Evolutionary conservation across 2,888 invertebrate species (phyloP).

Genomic region (Scaptomyza cyrtandrae): DNA sequence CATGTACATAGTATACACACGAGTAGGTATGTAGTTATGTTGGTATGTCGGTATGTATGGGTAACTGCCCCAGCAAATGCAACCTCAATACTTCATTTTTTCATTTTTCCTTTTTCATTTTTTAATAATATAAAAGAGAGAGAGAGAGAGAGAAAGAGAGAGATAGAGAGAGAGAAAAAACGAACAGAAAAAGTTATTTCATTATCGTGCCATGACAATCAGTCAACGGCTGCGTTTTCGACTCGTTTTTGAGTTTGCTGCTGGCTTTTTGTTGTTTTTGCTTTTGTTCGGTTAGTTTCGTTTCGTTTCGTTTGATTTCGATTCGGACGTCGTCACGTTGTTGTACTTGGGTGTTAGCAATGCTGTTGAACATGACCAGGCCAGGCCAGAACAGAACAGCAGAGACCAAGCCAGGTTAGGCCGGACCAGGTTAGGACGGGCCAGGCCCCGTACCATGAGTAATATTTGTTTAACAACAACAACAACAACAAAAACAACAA

Average conservation of each 20-base stretch:
- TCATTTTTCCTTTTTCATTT: no score
- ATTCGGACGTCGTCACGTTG: slow-evolving; percentile 71
- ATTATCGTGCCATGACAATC: slow-evolving; percentile 74
- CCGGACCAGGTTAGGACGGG: slow-evolving; percentile 19
- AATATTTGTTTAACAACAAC: slow-evolving; percentile 71
- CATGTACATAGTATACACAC: not conserved
- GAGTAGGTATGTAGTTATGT: not conserved
- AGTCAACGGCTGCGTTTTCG: slow-evolving; percentile 69
- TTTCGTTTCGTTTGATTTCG: slow-evolving; percentile 30
- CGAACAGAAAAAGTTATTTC: slow-evolving; percentile 56
- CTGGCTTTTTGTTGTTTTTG: slow-evolving; percentile 2
- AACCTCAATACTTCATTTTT: slow-evolving; percentile 37
- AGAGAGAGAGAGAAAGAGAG: not conserved
- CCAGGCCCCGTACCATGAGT: slow-evolving; percentile 68
- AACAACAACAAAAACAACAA: slow-evolving; percentile 28
- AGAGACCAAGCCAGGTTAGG: slow-evolving; percentile 16
- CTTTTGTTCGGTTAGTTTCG: not conserved
- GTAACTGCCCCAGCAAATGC: slow-evolving; percentile 5
- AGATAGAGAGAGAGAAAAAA: slow-evolving; percentile 1
- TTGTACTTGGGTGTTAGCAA: slow-evolving; percentile 72
- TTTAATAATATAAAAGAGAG: slow-evolving; percentile 4
- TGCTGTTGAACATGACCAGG: slow-evolving; percentile 73
- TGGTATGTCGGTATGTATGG: not conserved
- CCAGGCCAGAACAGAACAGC: slow-evolving; percentile 27
- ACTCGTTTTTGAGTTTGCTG: slow-evolving; percentile 37